These are phyloP conservation scores for Butorides virescens DNA, from an alignment of 2,113 vertebrate species.

Conservation along the genomic window DNA sequence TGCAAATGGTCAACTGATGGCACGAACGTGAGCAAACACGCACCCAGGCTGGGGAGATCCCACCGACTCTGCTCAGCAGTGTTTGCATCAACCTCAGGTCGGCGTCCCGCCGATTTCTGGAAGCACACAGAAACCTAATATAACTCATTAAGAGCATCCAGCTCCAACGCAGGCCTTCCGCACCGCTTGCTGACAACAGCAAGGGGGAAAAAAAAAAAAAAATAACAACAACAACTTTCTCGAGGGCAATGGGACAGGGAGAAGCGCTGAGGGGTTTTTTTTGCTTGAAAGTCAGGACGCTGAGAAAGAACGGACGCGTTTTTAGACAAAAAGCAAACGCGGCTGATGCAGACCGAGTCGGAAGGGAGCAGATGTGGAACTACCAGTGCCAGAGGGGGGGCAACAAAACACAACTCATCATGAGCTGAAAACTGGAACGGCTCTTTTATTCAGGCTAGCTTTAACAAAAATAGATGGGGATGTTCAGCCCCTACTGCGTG, in stretches of 20 bases:
- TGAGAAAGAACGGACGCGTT: background rate
- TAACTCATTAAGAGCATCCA: background rate
- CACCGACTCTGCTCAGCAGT: background rate
- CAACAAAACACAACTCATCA: fast-evolving
- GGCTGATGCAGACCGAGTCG: fast-evolving
- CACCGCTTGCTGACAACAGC: background rate
- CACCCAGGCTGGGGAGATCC: background rate
- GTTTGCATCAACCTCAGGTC: background rate
- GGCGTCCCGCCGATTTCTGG: background rate
- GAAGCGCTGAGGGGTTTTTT: background rate
- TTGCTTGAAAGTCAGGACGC: background rate
- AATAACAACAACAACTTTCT: background rate
- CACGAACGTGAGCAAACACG: background rate
- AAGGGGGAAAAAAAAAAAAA: too few relatives aligned
- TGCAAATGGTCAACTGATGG: slow-evolving; percentile 61
- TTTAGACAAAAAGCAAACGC: background rate
- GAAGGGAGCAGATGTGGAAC: background rate
- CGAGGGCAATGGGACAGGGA: fast-evolving
- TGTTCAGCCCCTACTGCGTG: background rate
- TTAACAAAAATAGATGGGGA: background rate
- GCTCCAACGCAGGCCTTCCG: background rate
- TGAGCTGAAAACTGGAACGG: background rate
- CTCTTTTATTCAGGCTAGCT: background rate
- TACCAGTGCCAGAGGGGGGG: background rate
- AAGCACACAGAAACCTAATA: slow-evolving; percentile 27